Percentiles rank a stretch among this genome's conserved stretches.
These are phyloP conservation scores for Erannis defoliaria DNA, from an alignment of 2,888 invertebrate species.

Conservation along the genomic window DNA sequence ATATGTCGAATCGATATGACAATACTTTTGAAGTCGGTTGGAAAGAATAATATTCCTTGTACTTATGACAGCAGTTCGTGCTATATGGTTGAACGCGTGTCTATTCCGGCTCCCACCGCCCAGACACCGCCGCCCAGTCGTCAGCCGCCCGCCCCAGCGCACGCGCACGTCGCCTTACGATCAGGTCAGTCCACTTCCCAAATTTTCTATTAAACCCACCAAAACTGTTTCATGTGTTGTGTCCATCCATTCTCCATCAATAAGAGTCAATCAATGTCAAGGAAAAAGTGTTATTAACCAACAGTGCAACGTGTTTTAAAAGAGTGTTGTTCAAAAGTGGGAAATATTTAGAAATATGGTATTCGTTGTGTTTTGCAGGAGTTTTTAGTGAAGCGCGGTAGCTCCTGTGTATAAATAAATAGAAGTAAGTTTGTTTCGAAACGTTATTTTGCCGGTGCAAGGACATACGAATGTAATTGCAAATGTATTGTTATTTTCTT, in stretches of 20 bases:
- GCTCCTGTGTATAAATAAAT: constrained; percentile 58
- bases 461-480: constrained; percentile 19
- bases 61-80: not conserved
- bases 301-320: not conserved
- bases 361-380: constrained; percentile 24
- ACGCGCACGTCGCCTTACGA: constrained; percentile 57
- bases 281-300: not conserved
- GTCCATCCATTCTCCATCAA: constrained; percentile 1
- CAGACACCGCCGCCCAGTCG: constrained; percentile 81
- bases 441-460: constrained; percentile 32
- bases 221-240: constrained; percentile 20
- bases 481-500: not conserved
- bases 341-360: not conserved
- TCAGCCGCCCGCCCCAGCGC: constrained; percentile 80
- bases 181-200: constrained; percentile 65
- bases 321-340: not conserved
- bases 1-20: no score
- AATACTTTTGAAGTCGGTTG: no score
- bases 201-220: constrained; percentile 26
- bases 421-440: constrained; percentile 35
- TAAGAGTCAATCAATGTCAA: not conserved
- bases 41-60: not conserved
- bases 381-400: constrained; percentile 57
- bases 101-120: constrained; percentile 46
- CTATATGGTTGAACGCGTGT: constrained; percentile 10